Evolutionary conservation across 2,113 vertebrate species (phyloP).

Genomic region (Ammospiza nelsoni): DNA sequence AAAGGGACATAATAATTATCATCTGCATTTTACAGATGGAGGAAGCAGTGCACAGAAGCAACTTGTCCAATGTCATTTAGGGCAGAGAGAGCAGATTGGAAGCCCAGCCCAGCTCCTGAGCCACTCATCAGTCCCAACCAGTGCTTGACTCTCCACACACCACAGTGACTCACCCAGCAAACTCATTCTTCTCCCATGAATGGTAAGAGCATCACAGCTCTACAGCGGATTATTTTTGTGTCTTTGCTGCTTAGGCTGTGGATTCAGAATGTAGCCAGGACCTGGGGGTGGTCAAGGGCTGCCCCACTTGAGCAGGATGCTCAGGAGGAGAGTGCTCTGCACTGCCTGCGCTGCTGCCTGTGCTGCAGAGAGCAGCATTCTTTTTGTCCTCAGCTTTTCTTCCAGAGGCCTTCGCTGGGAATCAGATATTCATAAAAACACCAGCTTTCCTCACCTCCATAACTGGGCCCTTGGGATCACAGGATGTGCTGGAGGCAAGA

Average conservation of each 20-base stretch:
- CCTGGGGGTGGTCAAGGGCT: background rate
- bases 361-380: background rate
- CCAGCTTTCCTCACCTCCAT: background rate
- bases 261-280: background rate
- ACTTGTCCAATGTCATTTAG: conserved; percentile 18
- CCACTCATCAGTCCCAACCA: background rate
- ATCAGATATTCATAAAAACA: background rate
- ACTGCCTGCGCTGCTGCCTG: background rate
- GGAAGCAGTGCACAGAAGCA: background rate
- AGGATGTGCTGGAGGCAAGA: background rate
- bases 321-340: background rate
- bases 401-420: background rate
- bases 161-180: background rate
- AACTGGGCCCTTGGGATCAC: background rate
- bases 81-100: background rate
- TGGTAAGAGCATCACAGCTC: background rate
- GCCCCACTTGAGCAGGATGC: background rate
- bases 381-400: background rate
- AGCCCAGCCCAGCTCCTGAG: background rate
- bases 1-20: background rate
- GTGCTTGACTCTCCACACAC: background rate
- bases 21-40: background rate
- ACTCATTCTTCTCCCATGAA: background rate
- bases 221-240: background rate
- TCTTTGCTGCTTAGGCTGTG: background rate